Percentiles rank a stretch among this genome's conserved stretches.
phyloP scores from a whole-genome alignment of 2,888 invertebrate species.

The Clepsis dumicolana region DNA sequence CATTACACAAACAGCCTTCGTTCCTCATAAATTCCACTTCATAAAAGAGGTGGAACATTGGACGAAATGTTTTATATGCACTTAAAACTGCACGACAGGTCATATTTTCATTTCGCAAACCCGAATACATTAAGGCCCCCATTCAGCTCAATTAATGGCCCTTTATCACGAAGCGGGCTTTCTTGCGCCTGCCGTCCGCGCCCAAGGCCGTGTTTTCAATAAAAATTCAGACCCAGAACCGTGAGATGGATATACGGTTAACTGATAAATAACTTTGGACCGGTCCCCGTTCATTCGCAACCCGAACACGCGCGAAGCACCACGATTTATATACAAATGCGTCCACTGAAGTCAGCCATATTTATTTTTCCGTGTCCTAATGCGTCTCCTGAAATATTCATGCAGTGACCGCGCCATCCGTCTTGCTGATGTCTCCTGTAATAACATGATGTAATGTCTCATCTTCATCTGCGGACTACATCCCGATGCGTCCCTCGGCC shows the following conservation, averaged over 20 bases:
- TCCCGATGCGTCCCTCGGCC: slow-evolving; percentile 17
- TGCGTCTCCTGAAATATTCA: slow-evolving; percentile 83
- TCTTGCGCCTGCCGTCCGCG: slow-evolving; percentile 19
- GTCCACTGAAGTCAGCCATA: slow-evolving; percentile 78
- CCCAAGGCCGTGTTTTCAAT: slow-evolving; percentile 61
- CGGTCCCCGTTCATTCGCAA: slow-evolving; percentile 64
- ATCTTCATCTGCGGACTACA: slow-evolving; percentile 45
- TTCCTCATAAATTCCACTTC: slow-evolving; percentile 37
- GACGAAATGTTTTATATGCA: slow-evolving; percentile 41
- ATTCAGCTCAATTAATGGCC: slow-evolving; percentile 39
- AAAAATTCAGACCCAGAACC: slow-evolving; percentile 64
- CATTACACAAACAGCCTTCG: slow-evolving; percentile 35
- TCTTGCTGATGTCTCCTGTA: slow-evolving; percentile 75
- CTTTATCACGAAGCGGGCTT: slow-evolving; percentile 38
- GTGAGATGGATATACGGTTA: slow-evolving; percentile 70
- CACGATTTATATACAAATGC: slow-evolving; percentile 83
- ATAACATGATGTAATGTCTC: slow-evolving; percentile 70
- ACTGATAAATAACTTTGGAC: slow-evolving; percentile 72
- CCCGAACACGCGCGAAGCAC: slow-evolving; percentile 73
- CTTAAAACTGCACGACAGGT: slow-evolving; percentile 42
- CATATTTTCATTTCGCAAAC: slow-evolving; percentile 41
- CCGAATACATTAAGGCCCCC: slow-evolving; percentile 40
- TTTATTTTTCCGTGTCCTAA: slow-evolving; percentile 83
- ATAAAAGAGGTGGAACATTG: slow-evolving; percentile 29
- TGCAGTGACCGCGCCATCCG: slow-evolving; percentile 77